A percentile compares a stretch with the other conserved stretches of the same genome.
Conservation (phyloP, 2,113 vertebrate genomes). For the Atractosteus spatula region DNA sequence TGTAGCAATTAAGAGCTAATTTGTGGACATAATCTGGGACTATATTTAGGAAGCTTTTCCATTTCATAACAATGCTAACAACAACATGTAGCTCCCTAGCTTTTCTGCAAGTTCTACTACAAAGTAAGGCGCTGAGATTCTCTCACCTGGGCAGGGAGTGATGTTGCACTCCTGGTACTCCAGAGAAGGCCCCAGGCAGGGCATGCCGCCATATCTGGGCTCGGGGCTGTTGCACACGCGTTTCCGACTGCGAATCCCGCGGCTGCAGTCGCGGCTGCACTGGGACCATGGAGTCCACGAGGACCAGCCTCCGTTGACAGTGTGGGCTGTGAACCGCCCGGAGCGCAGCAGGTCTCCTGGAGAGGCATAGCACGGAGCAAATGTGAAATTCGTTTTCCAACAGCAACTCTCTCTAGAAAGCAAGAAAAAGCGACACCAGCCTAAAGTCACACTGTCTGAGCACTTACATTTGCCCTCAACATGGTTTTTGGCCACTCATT, state of each 20-base stretch:
- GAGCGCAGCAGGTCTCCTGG: slow-evolving; percentile 83
- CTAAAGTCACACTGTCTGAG: no score
- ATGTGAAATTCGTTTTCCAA: background rate
- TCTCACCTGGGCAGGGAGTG: slow-evolving; percentile 88
- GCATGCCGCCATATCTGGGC: slow-evolving; percentile 83
- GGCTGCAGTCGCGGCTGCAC: slow-evolving; percentile 91
- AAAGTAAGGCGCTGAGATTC: background rate
- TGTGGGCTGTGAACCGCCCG: slow-evolving; percentile 79
- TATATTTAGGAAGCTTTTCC: no score
- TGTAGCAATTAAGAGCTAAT: no score
- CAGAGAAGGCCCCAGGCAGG: slow-evolving; percentile 80
- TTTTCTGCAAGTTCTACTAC: no score
- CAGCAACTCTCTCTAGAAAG: no score
- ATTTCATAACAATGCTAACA: no score
- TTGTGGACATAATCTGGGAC: no score
- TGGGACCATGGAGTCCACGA: slow-evolving; percentile 90
- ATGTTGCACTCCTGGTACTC: slow-evolving; percentile 97
- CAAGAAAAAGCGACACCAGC: no score
- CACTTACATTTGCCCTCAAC: no score
- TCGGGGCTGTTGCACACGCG: slow-evolving; percentile 89
- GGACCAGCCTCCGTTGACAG: slow-evolving; percentile 88
- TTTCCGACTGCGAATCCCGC: slow-evolving; percentile 87
- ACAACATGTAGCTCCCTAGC: no score
- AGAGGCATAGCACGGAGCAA: slow-evolving; percentile 9
- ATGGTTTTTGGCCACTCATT: no score